Base-by-base conservation (phyloP, 2,888 invertebrate species). In the Nycteola revayana region DNA sequence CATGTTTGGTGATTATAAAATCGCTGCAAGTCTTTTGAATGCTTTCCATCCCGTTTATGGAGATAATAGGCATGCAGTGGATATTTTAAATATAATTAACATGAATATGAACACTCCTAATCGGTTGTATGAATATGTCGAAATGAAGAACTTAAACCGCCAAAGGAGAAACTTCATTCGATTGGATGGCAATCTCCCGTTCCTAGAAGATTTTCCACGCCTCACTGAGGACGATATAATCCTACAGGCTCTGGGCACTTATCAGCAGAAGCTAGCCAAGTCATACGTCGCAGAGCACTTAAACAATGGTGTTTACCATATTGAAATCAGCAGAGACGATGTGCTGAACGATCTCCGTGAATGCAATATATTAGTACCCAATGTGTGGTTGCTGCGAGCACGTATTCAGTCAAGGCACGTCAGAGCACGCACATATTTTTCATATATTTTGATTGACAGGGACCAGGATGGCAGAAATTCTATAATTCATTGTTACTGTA, bases 241-340 rank as follows among this genome's bases (percentile, higher is more conserved):
- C 30, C 10, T 26, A 1, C 6, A 17, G 17, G 7, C 18, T 10
- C 18, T 36, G 21, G 22, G 25, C 25, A 36, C 26, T 22, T 26
- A 36, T 1, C 23, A 31, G 26, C 0, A 21, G 20, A 35, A 35
- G 10, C 25, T 29, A 4, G 33, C 7, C 3, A 26, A 27, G 5
- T 33, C 11, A 17, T 34, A 28, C 20, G 18, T 17, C 11, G 10
- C 22, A 8, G 23, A 39, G 11, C 22, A 26, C 28, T 9, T 36
- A 22, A 25, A 23, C 25, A 41, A 36, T 36, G 36, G 23, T 22
- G 10, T 32, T 10, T 28, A 31, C 25, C 21, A 11, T 11, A 31
- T 31, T 28, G 33, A 32, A 28, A 20, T 37, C 28, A 32, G 33
- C 22, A 11, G 32, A 25, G 28, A 33, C 29, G 21, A 11, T 33